phyloP scores from a whole-genome alignment of 2,113 vertebrate genomes.

The Hypanus sabinus region DNA sequence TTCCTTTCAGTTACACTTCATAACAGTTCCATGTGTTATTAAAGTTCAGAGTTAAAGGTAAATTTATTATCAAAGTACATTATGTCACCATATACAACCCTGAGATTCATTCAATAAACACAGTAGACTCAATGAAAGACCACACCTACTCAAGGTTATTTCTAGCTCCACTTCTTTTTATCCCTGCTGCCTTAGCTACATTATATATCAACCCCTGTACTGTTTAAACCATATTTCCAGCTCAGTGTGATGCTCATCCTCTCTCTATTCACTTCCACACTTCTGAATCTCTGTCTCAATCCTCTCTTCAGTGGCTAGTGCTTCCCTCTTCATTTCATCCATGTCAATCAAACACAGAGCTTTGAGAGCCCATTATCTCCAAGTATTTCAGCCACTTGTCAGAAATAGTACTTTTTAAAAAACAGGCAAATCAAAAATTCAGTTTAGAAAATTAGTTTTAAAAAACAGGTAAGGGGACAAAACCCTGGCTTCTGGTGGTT shows the following conservation, averaged over 20 bases:
- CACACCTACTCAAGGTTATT: no score
- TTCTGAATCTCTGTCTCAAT: background rate
- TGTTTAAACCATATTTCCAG: background rate
- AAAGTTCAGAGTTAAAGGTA: no score
- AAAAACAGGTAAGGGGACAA: background rate
- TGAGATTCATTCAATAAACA: no score
- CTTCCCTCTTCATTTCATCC: background rate
- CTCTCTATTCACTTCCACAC: background rate
- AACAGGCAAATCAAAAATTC: background rate
- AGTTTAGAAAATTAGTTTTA: background rate
- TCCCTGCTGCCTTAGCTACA: background rate
- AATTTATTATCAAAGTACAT: no score
- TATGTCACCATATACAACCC: no score
- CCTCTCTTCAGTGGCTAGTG: background rate
- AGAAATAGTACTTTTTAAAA: background rate
- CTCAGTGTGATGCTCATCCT: background rate
- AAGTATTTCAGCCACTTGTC: background rate
- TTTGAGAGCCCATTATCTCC: background rate
- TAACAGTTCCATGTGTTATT: background rate
- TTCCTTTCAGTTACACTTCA: background rate
- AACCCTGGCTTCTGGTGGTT: background rate
- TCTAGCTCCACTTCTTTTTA: no score
- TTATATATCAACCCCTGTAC: background rate
- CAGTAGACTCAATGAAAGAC: no score
- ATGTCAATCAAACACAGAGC: background rate